Evolutionary conservation across 30 jellyfish, hydroid and myxozoan genomes (phyloP).

Genomic region (Pseudorhiza aurosa): DNA sequence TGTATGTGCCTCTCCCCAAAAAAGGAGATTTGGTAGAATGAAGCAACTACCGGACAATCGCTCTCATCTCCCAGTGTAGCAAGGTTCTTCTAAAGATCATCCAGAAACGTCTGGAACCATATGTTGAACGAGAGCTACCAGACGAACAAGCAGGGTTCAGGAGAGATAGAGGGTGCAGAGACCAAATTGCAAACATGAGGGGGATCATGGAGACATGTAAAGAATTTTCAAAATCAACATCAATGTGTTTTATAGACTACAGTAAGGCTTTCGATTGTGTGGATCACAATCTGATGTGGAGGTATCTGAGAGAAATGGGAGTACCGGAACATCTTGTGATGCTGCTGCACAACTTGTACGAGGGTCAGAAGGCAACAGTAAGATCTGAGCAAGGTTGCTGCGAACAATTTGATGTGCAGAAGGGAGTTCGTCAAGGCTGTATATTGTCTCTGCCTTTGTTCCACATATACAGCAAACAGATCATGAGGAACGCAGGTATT

Average conservation of each 20-base stretch:
- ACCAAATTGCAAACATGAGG: slow-evolving; percentile 31
- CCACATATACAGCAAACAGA: slow-evolving; percentile 23
- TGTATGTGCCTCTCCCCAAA: slow-evolving; percentile 41
- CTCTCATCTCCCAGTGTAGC: slow-evolving; percentile 27
- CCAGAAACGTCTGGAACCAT: slow-evolving; percentile 1
- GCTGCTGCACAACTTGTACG: slow-evolving; percentile 13
- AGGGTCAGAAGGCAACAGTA: slow-evolving; percentile 34
- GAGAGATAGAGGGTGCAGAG: slow-evolving; percentile 20
- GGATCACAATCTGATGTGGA: slow-evolving; percentile 15
- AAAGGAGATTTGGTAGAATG: slow-evolving; percentile 32
- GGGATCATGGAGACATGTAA: slow-evolving; percentile 26
- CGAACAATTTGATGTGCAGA: background rate
- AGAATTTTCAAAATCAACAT: background rate
- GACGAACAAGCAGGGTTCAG: slow-evolving; percentile 53
- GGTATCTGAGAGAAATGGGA: slow-evolving; percentile 6
- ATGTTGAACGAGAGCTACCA: slow-evolving; percentile 1
- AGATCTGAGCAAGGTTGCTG: background rate
- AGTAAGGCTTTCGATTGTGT: slow-evolving; percentile 56
- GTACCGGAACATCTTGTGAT: slow-evolving; percentile 31
- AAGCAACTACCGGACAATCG: slow-evolving; percentile 16
- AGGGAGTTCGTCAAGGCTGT: slow-evolving; percentile 45
- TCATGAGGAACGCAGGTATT: slow-evolving; percentile 16
- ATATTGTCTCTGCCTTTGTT: slow-evolving; percentile 10
- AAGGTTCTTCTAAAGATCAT: slow-evolving; percentile 40
- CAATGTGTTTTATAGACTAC: slow-evolving; percentile 18